A percentile compares a stretch with the other conserved stretches of the same genome.
Conservation (phyloP, 2,797 vertebrate species). For the Morelia viridis region DNA sequence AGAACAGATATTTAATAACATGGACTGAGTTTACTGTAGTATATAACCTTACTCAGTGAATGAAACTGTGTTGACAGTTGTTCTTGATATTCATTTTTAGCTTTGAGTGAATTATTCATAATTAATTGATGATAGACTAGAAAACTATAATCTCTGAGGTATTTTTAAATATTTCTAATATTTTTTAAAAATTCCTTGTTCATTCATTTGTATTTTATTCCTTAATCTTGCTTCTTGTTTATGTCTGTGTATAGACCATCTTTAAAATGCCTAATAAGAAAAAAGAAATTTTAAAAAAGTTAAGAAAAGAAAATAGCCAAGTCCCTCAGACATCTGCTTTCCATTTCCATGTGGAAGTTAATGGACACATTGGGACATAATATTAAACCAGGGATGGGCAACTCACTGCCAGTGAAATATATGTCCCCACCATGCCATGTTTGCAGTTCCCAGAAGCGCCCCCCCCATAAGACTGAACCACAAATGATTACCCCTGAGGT, state of each 20-base stretch:
- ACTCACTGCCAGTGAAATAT: not conserved
- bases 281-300: not conserved
- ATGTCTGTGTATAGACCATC: not conserved
- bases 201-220: not conserved
- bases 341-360: not conserved
- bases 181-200: not conserved
- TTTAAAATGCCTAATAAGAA: not conserved
- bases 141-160: not conserved
- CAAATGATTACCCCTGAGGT: not conserved
- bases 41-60: not conserved
- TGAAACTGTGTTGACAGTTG: not conserved
- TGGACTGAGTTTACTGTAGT: not conserved
- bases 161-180: not conserved
- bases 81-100: not conserved
- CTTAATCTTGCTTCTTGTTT: not conserved
- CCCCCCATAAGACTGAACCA: not conserved
- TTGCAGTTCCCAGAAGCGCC: not conserved
- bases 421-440: not conserved
- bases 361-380: not conserved
- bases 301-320: slow-evolving; percentile 19
- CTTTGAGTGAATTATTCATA: not conserved
- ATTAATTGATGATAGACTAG: not conserved
- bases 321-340: not conserved
- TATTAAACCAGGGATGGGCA: not conserved
- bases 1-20: not conserved